Evolutionary conservation across 1,140 invertebrate genomes (phyloP), one percentile per base, ranked within the genome.

Genomic region (Psix sp.): DNA sequence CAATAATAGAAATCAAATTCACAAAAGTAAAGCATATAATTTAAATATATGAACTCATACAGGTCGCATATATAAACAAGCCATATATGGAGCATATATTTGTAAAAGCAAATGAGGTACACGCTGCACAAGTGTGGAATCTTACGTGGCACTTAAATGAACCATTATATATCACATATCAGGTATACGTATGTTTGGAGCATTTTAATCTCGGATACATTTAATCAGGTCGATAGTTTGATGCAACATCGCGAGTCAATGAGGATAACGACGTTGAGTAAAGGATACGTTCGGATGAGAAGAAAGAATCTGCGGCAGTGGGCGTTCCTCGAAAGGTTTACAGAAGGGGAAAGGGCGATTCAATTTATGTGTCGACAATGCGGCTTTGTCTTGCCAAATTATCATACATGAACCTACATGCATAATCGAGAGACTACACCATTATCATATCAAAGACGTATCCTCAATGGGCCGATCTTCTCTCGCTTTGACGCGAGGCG

Each of bases 361-460:
- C 80, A 84, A 84, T 84, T 84, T 84, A 84, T 84, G 79, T 76
- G 60, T 75, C 76, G 83, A 84, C 84, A 86, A 84, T 84, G 78
- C 76, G 75, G 83, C 83, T 85, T 86, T 86, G 84, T 86, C 77
- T 86, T 77, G 77, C 77, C 76, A 82, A 83, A 85, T 85, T 85
- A 84, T 84, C 81, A 83, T 83, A 83, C 68, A 74, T 77, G 74
- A 80, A 79, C 67, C 76, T 74, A 80, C 76, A 80, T 76, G 76
- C 74, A 82, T 82, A 81, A 82, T 68, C 54, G 56, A 68, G 56
- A 49, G 38, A 48, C 40, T 54, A 70, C 52, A 77, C 54, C 62
- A 83, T 83, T 83, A 82, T 82, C 80, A 80, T 82, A 83, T 83
- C 80, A 83, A 80, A 83, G 80, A 81, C 52, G 65, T 74, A 74